phyloP scores from a whole-genome alignment of 2,797 vertebrate species.

The Cheirogaleus major region DNA sequence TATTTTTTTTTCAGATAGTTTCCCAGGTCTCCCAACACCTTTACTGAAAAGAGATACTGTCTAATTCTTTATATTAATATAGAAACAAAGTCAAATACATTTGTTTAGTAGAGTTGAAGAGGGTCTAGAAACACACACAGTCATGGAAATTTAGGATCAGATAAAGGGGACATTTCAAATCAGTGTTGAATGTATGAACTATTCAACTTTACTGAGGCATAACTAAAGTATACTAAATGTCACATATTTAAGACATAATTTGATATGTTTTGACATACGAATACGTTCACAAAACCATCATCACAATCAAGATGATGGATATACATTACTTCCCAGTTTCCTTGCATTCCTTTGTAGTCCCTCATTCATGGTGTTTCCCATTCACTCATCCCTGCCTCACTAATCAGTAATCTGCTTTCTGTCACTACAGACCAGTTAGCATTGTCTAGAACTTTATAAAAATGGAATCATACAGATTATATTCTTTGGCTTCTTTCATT shows the following conservation, averaged over 20 bases:
- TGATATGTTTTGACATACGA: background rate
- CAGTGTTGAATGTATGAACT: background rate
- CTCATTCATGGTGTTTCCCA: background rate
- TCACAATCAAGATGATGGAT: background rate
- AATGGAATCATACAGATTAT: background rate
- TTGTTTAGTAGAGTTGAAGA: background rate
- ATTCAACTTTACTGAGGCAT: background rate
- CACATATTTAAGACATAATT: background rate
- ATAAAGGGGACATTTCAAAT: background rate
- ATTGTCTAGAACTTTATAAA: slow-evolving; percentile 12
- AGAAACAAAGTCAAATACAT: slow-evolving; percentile 1
- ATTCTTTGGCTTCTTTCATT: background rate
- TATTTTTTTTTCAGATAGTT: background rate
- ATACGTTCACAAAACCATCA: background rate
- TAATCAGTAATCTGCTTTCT: background rate
- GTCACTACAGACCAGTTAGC: background rate
- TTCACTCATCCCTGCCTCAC: background rate
- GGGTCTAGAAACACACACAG: background rate
- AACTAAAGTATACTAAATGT: background rate
- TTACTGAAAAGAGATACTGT: background rate
- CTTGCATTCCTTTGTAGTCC: background rate
- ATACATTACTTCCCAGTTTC: background rate
- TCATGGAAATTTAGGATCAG: background rate
- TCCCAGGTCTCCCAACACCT: background rate
- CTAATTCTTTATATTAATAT: background rate